phyloP scores from a whole-genome alignment of 2,888 invertebrate genomes.

The Hydraecia micacea region DNA sequence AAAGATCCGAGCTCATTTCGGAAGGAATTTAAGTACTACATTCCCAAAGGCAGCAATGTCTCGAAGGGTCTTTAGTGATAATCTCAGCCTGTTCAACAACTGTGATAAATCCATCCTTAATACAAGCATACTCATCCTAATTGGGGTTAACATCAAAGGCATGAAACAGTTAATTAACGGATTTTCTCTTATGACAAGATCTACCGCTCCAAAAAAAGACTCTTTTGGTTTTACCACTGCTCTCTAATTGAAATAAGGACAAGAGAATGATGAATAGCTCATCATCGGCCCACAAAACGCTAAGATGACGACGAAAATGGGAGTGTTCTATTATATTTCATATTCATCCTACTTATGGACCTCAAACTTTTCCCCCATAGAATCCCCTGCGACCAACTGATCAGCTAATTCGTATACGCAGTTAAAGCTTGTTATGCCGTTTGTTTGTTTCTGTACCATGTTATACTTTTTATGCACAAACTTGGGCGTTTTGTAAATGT shows the following conservation, averaged over 20 bases:
- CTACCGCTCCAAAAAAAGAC: neutral
- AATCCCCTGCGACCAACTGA: constrained; percentile 59
- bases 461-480: constrained; percentile 65
- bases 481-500: constrained; percentile 56
- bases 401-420: constrained; percentile 71
- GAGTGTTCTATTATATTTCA: constrained; percentile 19
- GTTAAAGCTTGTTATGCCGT: constrained; percentile 72
- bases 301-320: constrained; percentile 7
- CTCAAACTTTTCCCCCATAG: constrained; percentile 26
- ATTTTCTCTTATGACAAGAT: constrained; percentile 30
- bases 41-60: constrained; percentile 10
- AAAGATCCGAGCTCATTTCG: constrained; percentile 26
- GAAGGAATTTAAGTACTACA: constrained; percentile 8
- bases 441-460: constrained; percentile 64
- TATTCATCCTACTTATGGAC: constrained; percentile 9
- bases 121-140: constrained; percentile 45
- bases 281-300: neutral
- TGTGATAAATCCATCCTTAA: constrained; percentile 33
- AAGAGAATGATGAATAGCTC: too few relatives aligned
- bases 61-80: constrained; percentile 7
- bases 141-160: constrained; percentile 52
- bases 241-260: neutral
- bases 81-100: constrained; percentile 27
- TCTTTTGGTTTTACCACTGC: neutral
- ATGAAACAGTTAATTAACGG: constrained; percentile 22